A percentile compares a stretch with the other conserved stretches of the same genome.
These are phyloP conservation scores for Neodon shergylaensis DNA, from an alignment of 2,113 vertebrate genomes.

Conservation along the genomic window DNA sequence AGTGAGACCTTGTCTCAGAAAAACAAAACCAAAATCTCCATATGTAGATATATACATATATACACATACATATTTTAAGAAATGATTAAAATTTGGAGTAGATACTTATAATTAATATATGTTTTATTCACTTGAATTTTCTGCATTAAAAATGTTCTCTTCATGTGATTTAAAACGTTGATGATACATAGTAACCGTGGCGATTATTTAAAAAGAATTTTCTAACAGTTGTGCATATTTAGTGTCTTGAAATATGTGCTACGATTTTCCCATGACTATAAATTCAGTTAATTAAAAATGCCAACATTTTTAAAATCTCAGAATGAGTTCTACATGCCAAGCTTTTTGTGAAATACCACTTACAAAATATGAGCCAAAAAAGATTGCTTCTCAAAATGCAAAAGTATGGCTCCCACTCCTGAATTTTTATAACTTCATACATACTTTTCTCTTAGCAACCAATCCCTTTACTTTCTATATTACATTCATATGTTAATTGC, in stretches of 20 bases:
- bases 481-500: background rate
- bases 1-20: background rate
- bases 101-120: background rate
- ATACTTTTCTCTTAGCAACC: background rate
- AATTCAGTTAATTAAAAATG: slow-evolving; percentile 48
- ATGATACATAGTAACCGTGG: slow-evolving; percentile 8
- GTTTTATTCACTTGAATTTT: slow-evolving; percentile 25
- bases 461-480: background rate
- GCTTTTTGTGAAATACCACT: slow-evolving; percentile 40
- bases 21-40: background rate
- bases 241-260: slow-evolving; percentile 31
- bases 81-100: slow-evolving; percentile 43
- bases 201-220: slow-evolving; percentile 50
- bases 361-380: slow-evolving; percentile 28
- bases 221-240: slow-evolving; percentile 32
- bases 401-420: background rate
- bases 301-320: background rate
- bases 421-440: background rate
- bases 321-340: background rate
- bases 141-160: background rate
- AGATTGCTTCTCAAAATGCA: slow-evolving; percentile 27
- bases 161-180: background rate
- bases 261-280: slow-evolving; percentile 1
- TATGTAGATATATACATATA: background rate
- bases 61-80: background rate